Conservation (phyloP, 2,888 invertebrate genomes). For the Hyppa rectilinea region DNA sequence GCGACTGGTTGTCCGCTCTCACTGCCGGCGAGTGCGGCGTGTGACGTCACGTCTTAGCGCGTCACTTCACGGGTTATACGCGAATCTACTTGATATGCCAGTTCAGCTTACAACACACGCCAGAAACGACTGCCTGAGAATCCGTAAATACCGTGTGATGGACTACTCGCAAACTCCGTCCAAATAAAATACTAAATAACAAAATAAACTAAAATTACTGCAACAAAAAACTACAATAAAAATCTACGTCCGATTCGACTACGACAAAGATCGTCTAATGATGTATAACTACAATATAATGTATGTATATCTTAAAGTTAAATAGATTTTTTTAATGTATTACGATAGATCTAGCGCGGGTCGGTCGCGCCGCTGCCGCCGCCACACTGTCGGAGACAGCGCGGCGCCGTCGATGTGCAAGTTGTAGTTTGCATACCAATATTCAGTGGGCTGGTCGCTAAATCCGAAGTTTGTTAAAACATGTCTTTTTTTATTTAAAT, state of each 20-base stretch:
- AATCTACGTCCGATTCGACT: constrained; percentile 83
- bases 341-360: constrained; percentile 71
- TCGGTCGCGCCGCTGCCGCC: constrained; percentile 50
- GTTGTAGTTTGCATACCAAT: no score
- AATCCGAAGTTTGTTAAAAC: neutral
- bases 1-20: neutral
- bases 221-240: constrained; percentile 84
- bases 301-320: constrained; percentile 78
- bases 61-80: constrained; percentile 13
- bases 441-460: no score
- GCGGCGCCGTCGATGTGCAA: no score
- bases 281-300: constrained; percentile 75
- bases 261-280: constrained; percentile 80
- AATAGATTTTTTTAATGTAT: constrained; percentile 76
- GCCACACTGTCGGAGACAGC: neutral
- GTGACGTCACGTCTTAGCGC: constrained; percentile 34
- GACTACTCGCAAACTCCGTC: constrained; percentile 71
- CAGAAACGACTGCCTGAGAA: constrained; percentile 26
- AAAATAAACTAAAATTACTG: constrained; percentile 86
- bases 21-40: constrained; percentile 10
- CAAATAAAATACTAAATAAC: constrained; percentile 90
- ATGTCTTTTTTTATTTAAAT: neutral
- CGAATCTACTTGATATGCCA: constrained; percentile 51
- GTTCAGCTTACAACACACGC: constrained; percentile 36
- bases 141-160: constrained; percentile 60